These are phyloP conservation scores for Aradus depressus DNA, from an alignment of 2,888 invertebrate genomes.

Conservation along the genomic window DNA sequence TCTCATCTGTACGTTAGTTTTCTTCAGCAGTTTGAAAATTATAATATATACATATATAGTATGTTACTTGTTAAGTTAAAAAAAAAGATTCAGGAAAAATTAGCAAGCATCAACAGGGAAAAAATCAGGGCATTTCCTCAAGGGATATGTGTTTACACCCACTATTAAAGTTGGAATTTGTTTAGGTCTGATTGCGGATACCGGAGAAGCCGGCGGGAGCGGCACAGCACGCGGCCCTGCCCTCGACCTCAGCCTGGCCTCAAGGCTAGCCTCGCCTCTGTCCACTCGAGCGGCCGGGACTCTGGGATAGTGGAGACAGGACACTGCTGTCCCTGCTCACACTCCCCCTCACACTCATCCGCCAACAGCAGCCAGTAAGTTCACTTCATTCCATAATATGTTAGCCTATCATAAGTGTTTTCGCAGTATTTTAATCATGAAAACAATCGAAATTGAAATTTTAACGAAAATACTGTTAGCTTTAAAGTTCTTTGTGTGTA, in stretches of 20 bases:
- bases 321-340: constrained; percentile 43
- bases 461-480: not conserved
- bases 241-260: constrained; percentile 31
- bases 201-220: constrained; percentile 4
- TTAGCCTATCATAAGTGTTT: constrained; percentile 15
- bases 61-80: no score
- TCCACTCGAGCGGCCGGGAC: constrained; percentile 73
- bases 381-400: not conserved
- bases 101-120: no score
- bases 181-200: constrained; percentile 15
- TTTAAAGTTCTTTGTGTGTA: not conserved
- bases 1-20: no score
- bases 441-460: no score
- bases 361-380: constrained; percentile 60
- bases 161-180: no score
- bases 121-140: no score
- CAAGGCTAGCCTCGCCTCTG: constrained; percentile 65
- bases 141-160: no score
- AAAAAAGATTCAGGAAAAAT: no score
- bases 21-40: no score
- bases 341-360: constrained; percentile 52
- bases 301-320: constrained; percentile 52
- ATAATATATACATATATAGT: no score
- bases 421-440: not conserved
- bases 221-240: constrained; percentile 5